Base-by-base conservation (phyloP, 2,113 vertebrate genomes). In the Noturus placidus region DNA sequence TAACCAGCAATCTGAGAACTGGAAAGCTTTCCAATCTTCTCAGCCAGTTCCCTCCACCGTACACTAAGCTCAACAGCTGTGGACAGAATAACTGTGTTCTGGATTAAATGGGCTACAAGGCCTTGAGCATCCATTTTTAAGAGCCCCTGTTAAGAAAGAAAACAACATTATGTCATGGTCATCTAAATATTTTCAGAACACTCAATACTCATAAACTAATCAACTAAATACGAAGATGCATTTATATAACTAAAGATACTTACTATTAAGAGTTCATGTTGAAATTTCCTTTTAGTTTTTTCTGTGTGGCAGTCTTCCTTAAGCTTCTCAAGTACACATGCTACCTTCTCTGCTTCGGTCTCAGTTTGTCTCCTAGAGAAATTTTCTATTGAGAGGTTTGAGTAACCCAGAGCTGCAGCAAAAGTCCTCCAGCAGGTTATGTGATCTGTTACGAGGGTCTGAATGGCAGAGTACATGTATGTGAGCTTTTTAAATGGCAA, bases 221-320 rank as follows among this genome's bases (percentile, higher is more conserved):
- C 22, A 70, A 89, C 2, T 9, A 69, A 85, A 50, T 35, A 38
- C n/a, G 11, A 42, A 88, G n/a, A 50, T 14, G 5, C 20, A 74
- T 22, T 79, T 35, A 27, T 14, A 88, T 20, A 74, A 50, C 1
- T 35, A 88, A 82, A 82, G 33, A 25, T 63, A 96, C 97, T 96
- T 95, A 99, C 98, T 94, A 94, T 91, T 91, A 95, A 93, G 65
- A 99, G 96, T 79, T 99, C 97, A 92, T 98, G 97, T 87, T 98
- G 96, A 93, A 99, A 99, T 85, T 96, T 96, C 63, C 93, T 97
- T 15, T 89, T 95, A 88, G 90, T 95, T 92, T 92, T 97, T 59
- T 96, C 96, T 35, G 94, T 86, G 14, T 99, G 97, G 88, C 98
- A 99, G 92, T 99, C 97, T 93, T 99, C 97, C 88, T 99, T 99